Base-by-base conservation (phyloP, 1,140 invertebrate species). In the Doryteuthis pealeii region DNA sequence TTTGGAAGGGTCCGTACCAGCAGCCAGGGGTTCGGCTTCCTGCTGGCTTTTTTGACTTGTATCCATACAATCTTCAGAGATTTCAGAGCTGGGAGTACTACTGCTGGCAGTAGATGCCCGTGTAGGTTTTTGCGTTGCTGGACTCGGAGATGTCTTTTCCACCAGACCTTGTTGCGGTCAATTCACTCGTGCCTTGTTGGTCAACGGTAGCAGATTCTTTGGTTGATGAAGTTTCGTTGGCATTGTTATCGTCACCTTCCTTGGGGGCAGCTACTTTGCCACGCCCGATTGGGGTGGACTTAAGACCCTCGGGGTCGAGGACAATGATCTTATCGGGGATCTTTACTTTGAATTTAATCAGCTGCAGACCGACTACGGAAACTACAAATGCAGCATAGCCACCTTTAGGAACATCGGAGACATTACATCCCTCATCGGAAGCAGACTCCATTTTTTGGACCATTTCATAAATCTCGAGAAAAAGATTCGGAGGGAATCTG, bases 361-460 rank as follows among this genome's bases (percentile, higher is more conserved):
- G 31, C 30, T 33, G 28, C 6, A 68, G 22, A 32, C 30, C 66
- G 10, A 68, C 66, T 2, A 68, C 18, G 1, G 66, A 32, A 32
- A 68, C 32, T 30, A 68, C 30, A 68, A 31, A 68, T 30, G 66
- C 66, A 26, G 66, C 30, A 68, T 68, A 33, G 26, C 66, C 66
- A 26, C 66, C 32, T 31, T 68, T 68, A 28, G 30, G 28, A 18
- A 68, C 30, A 33, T 68, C 66, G 30, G 66, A 68, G 3, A 68
- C 32, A 31, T 68, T 31, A 10, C 18, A 33, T 22, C 66, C 66
- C 31, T 68, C 30, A 33, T 26, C 31, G 5, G 32, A 28, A 30
- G 66, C 32, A 32, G 28, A 32, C 30, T 68, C 66, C 32, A 68
- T 22, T 32, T 26, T 26, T 30, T 31, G 15, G 30, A 68, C 28